These are phyloP conservation scores for Hirundo rustica DNA, from an alignment of 2,797 vertebrate genomes.

Conservation along the genomic window DNA sequence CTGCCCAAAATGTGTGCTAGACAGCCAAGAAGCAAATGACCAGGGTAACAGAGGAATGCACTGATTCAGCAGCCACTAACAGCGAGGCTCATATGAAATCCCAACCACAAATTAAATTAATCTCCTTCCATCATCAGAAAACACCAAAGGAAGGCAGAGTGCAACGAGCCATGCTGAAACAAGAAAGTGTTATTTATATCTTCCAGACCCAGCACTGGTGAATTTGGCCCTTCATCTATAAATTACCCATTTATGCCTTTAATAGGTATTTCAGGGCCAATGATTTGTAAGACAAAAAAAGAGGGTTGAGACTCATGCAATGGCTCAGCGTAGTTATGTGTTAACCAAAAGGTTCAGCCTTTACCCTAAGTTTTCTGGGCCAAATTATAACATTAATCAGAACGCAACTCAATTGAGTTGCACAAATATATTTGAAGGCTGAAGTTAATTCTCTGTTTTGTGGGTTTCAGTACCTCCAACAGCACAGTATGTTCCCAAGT, in stretches of 20 bases:
- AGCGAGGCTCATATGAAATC: slow-evolving; percentile 32
- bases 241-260: slow-evolving; percentile 55
- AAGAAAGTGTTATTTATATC: slow-evolving; percentile 60
- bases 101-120: slow-evolving; percentile 64
- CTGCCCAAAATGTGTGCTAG: slow-evolving; percentile 11
- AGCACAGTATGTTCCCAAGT: not conserved
- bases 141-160: slow-evolving; percentile 61
- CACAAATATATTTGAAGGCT: not conserved
- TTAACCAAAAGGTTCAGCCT: slow-evolving; percentile 28
- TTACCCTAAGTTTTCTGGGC: slow-evolving; percentile 23
- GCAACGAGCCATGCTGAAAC: slow-evolving; percentile 44
- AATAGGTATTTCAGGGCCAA: slow-evolving; percentile 55
- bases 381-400: slow-evolving; percentile 34
- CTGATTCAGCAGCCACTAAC: slow-evolving; percentile 46
- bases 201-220: slow-evolving; percentile 41
- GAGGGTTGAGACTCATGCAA: not conserved
- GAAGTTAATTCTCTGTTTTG: not conserved
- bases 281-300: slow-evolving; percentile 56
- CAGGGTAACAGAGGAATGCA: slow-evolving; percentile 42
- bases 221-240: slow-evolving; percentile 64
- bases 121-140: slow-evolving; percentile 58
- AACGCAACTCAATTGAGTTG: not conserved
- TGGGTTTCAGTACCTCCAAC: not conserved
- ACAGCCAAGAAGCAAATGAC: not conserved
- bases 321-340: slow-evolving; percentile 7